Base-by-base conservation (phyloP, 1,140 invertebrate genomes). In the Varroa destructor region DNA sequence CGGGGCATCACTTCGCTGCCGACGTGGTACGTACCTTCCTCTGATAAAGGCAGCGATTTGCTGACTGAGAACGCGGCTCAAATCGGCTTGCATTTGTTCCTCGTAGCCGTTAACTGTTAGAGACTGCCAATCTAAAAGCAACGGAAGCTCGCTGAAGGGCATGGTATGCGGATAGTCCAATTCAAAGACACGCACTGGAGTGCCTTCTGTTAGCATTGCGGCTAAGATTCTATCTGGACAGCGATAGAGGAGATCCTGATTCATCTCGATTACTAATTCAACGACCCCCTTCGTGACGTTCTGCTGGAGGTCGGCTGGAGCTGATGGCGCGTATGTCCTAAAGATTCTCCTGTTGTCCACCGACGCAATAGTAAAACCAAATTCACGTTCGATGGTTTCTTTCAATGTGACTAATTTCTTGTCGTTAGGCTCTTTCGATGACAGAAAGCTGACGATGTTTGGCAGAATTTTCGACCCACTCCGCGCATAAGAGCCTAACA, bases 271-370 rank as follows among this genome's bases (percentile, higher is more conserved):
- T 12, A 67, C 46, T 2, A 67, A 46, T 40, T 40, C 46, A 46
- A 25, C 5, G 36, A 67, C 40, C 61, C 40, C 61, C 5, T 40
- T 40, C 1, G 12, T 40, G 10, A 40, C 12, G 37, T 67, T 67
- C 36, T 12, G 0, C 46, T 67, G 14, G 46, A 67, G 61, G 46
- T 67, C 40, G 37, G 14, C 37, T 40, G 61, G 61, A 1, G 61
- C 61, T 37, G 61, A 67, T 12, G 61, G 61, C 14, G 61, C 61
- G 37, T 67, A 67, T 0, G 61, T 40, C n/a, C 37, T n/a, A 37
- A 67, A 67, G 37, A 67, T 37, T 40, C 46, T 67, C 61, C 61
- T n/a, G 37, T 67, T 67, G 12, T 67, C 61, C 14, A 67, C 61
- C 37, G 61, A 67, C 12, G 61, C 61, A 40, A 67, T 67, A 2